Base-by-base conservation (phyloP, 2,797 vertebrate genomes). In the Vireo griseus region DNA sequence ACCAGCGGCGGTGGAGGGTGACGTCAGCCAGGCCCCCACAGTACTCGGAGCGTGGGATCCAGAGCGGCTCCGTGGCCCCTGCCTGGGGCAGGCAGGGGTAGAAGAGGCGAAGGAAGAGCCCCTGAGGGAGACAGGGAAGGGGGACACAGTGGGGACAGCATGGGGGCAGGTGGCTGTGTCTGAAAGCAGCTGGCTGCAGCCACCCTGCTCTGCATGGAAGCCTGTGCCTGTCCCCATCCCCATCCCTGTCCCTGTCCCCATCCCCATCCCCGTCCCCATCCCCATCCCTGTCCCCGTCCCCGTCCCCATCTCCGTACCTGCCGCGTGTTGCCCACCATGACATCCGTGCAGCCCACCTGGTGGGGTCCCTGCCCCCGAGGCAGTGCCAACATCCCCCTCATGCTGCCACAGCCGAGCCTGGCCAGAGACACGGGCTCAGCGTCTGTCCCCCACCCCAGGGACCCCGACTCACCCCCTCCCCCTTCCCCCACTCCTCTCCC, bases 41-140 rank as follows among this genome's bases (percentile, higher is more conserved):
- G 90, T 98, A 98, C 73, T 98, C 97, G 3, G 90, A 86, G 55
- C 95, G 97, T 0, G 98, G 98, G 48, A 98, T 97, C 98, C 98
- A 98, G 67, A 92, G 82, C 5, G 97, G 97, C 69, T 45, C 77
- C 58, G 95, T 29, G 0, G 12, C 6, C 18, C 86, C 89, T 3
- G 50, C 59, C 48, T 10, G 76, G 5, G 91, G 40, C 84, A 90
- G 17, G 71, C 97, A 97, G 26, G 98, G 98, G 91, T 98, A 98
- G 93, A 97, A 98, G 17, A 98, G 96, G 31, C 98, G 96, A 20
- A 98, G 94, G 91, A 98, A 97, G 62, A 97, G 97, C 16, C 98
- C 98, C 98, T 98, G 90, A 9, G 39, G 78, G 39, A 63, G 39
- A 80, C 42, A 73, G 59, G 71, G 24, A 16, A 19, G 5, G 9